Evolutionary conservation across 2,797 vertebrate genomes (phyloP), one percentile per base, ranked within the genome.

Genomic region (Tadarida brasiliensis): DNA sequence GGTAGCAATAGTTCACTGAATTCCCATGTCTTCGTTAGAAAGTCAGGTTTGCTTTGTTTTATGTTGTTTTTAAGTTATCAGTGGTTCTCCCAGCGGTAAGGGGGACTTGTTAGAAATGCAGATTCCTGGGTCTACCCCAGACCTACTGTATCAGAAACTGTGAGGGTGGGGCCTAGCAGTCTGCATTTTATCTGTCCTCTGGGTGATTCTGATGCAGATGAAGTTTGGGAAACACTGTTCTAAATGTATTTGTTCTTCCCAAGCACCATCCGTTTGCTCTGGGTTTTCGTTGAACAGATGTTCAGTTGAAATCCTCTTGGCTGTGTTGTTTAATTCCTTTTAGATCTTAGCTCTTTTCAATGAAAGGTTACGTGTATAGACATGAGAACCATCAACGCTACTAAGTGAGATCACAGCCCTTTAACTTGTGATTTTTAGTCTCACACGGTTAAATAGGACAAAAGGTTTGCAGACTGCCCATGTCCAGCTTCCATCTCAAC

Each of bases 341-440:
- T 67, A 67, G 47, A 39, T 68, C 56, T 83, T 92, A 84, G 30
- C 47, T 22, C 56, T 74, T 74, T 54, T 56, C 87, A 61, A 6
- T 44, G 44, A 92, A 87, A 68, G 28, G 22, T 30, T 33, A 54
- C 19, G 17, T 51, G 7, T 59, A 19, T 59, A n/a, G 63, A 83
- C 35, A 28, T n/a, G 82, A 92, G 39, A 33, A 30, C 51, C 59
- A 33, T 39, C 54, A 82, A 30, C 78, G 49, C 12, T 24, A 49
- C 16, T 81, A 19, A 68, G 7, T 6, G 24, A 76, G 57, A 59
- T 39, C 71, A 49, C 22, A 20, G 49, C 39, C 33, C 49, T 61
- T 86, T 63, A 89, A 57, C 59, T 63, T 71, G n/a, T 33, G 84
- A 35, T 63, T 85, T 91, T 94, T 71, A 68, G 49, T 47, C 74